Base-by-base conservation (phyloP, 2,113 vertebrate genomes). In the Collichthys lucidus region DNA sequence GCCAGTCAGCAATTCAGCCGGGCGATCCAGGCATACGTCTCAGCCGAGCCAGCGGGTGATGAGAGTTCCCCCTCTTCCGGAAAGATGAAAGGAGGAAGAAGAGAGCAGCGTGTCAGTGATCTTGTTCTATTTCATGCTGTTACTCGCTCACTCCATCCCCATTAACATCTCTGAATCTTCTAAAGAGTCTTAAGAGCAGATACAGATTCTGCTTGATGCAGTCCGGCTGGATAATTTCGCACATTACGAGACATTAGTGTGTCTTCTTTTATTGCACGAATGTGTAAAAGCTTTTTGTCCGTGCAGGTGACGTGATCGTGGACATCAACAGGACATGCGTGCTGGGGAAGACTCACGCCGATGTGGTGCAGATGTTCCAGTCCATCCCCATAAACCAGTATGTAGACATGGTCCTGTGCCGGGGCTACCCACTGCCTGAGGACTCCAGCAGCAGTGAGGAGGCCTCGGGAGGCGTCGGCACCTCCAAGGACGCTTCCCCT, bases 281-380 rank as follows among this genome's bases (percentile, higher is more conserved):
- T 19, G 14, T 40, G 42, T 73, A 6, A 80, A 20, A 17, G 15
- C 24, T 0, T 14, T 61, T 49, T 65, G 50, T 74, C 44, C 46
- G 62, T 44, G 31, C 87, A 99, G 98, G 98, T 26, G 98, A 99
- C 2, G 97, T 99, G 57, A 99, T 99, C 5, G 97, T 98, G 74
- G 97, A 99, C 90, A 98, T 99, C 88, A 99, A 99, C 6, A 94
- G 97, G 62, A 91, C 81, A 0, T 98, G 97, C 66, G 98, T 99
- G 70, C 96, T 99, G 77, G 98, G 98, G 46, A 97, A 99, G 90
- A 99, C 98, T 44, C 98, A 99, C 42, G 97, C 98, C 55, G 98
- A 99, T 72, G 98, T 99, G 87, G 98, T 99, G 73, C 97, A 98
- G 94, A 98, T 99, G 97, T 99, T 99, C 91, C 98, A 98, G 79